These are phyloP conservation scores for Montipora efflorescens DNA, from an alignment of 64 coral and sea anemone genomes.

Conservation along the genomic window DNA sequence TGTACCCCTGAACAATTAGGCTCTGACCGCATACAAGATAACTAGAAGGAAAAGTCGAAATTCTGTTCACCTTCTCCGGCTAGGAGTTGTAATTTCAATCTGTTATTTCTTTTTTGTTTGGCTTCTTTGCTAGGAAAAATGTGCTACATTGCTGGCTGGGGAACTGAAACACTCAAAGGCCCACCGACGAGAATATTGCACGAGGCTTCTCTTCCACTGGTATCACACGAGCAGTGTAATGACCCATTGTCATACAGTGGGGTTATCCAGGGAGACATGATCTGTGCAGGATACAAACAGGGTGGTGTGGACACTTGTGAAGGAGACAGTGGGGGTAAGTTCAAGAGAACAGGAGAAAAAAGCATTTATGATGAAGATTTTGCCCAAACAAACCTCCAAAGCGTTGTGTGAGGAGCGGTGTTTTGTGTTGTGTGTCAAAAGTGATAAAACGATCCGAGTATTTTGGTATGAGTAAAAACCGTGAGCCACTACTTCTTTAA, in stretches of 20 bases:
- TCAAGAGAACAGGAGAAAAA: not conserved
- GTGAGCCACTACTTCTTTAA: too few species aligned
- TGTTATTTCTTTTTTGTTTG: not conserved
- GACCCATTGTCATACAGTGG: constrained; percentile 83
- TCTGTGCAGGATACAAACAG: constrained; percentile 90
- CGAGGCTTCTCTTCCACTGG: constrained; percentile 80
- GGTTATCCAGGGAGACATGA: constrained; percentile 77
- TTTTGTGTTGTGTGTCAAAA: too few species aligned
- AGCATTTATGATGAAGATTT: too few species aligned
- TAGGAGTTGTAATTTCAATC: not conserved
- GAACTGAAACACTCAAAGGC: constrained; percentile 76
- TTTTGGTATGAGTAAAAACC: too few species aligned
- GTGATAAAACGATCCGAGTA: too few species aligned
- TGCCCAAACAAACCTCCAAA: too few species aligned
- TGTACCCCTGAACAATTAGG: too few species aligned
- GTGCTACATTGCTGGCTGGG: constrained; percentile 97
- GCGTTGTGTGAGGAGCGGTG: too few species aligned
- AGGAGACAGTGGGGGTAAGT: constrained; percentile 97
- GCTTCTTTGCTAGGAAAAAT: constrained; percentile 67
- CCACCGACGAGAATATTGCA: constrained; percentile 61
- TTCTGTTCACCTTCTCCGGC: too few species aligned
- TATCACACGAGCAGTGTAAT: constrained; percentile 84
- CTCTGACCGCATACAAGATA: too few species aligned
- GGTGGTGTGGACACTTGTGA: constrained; percentile 96
- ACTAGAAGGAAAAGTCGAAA: too few species aligned